These are phyloP conservation scores for Sphecodes monilicornis DNA, from an alignment of 2,888 invertebrate species.

Conservation along the genomic window DNA sequence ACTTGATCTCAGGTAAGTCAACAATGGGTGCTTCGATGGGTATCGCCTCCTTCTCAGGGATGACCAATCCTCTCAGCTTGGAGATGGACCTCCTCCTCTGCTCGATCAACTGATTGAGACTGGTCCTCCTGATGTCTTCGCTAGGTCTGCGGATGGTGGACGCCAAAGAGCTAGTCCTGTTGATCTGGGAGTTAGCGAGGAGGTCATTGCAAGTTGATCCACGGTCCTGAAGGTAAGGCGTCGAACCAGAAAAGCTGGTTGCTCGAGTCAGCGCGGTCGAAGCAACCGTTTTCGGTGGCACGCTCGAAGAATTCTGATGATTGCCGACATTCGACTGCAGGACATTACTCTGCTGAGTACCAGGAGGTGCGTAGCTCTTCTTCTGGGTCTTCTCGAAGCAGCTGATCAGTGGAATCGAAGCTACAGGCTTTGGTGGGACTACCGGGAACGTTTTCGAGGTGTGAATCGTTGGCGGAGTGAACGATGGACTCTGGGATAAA, in stretches of 20 bases:
- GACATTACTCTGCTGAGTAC: not conserved
- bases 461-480: constrained; percentile 34
- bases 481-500: constrained; percentile 37
- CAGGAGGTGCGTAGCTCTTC: constrained; percentile 52
- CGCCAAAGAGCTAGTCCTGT: constrained; percentile 79
- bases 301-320: constrained; percentile 9
- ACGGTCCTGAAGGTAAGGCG: constrained; percentile 76
- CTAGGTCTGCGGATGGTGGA: constrained; percentile 75
- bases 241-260: constrained; percentile 83
- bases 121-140: constrained; percentile 86
- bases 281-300: constrained; percentile 11
- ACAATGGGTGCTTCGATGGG: constrained; percentile 86
- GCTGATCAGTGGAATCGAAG: constrained; percentile 6
- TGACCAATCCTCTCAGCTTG: constrained; percentile 94
- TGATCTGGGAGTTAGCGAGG: constrained; percentile 73
- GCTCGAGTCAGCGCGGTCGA: constrained; percentile 74
- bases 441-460: constrained; percentile 48
- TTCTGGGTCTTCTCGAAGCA: constrained; percentile 34
- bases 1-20: constrained; percentile 94
- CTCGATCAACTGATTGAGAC: constrained; percentile 91
- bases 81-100: constrained; percentile 93
- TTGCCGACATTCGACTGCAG: not conserved
- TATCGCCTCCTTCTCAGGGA: constrained; percentile 90
- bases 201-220: constrained; percentile 85
- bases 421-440: constrained; percentile 47